These are phyloP conservation scores for Tringa solitaria DNA, from an alignment of 2,113 vertebrate species.

Conservation along the genomic window DNA sequence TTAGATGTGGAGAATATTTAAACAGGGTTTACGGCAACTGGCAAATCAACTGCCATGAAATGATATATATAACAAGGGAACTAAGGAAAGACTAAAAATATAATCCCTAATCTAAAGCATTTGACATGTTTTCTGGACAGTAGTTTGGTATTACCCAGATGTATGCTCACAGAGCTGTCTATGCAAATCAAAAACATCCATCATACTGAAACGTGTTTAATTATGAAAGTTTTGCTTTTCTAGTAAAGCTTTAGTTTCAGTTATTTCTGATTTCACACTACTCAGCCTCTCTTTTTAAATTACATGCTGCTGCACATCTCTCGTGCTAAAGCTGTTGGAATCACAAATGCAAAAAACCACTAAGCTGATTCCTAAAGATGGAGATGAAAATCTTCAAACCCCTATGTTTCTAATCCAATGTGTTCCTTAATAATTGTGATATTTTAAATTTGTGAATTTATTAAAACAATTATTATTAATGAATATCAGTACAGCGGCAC, in stretches of 20 bases:
- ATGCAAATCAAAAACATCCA: constrained; percentile 38
- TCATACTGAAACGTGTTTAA: background rate
- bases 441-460: background rate
- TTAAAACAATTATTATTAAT: background rate
- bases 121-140: constrained; percentile 52
- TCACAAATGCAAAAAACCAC: rapidly evolving
- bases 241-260: constrained; percentile 10
- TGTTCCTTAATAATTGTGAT: background rate
- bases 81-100: constrained; percentile 31
- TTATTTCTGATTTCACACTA: constrained; percentile 12
- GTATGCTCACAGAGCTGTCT: background rate
- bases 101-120: constrained; percentile 60
- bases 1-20: constrained; percentile 36
- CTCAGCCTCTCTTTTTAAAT: constrained; percentile 6
- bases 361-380: background rate
- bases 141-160: constrained; percentile 55
- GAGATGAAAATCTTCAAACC: background rate
- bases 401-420: background rate
- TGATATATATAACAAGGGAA: constrained; percentile 4
- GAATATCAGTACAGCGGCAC: background rate
- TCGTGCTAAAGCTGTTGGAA: background rate
- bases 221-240: constrained; percentile 29
- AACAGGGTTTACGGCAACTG: constrained; percentile 33
- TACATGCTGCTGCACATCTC: background rate
- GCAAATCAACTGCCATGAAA: constrained; percentile 38